Percentiles rank a stretch among this genome's conserved stretches.
phyloP scores from a whole-genome alignment of 2,797 vertebrate genomes.

The Cetoscarus ocellatus region DNA sequence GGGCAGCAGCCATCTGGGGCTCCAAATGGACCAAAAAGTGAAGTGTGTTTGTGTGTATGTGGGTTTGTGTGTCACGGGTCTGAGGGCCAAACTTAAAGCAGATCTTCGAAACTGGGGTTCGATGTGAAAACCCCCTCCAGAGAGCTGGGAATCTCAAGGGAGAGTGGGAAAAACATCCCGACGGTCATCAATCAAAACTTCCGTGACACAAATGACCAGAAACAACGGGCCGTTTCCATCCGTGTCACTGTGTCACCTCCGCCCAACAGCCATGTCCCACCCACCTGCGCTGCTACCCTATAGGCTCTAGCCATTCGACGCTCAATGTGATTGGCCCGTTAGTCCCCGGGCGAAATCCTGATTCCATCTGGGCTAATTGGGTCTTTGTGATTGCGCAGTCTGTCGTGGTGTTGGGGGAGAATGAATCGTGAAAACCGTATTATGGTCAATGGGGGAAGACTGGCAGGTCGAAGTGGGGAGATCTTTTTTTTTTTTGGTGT shows the following conservation, averaged over 20 bases:
- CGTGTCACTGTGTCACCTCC: conserved; percentile 84
- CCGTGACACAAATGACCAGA: conserved; percentile 93
- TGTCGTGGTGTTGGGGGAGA: conserved; percentile 77
- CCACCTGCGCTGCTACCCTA: conserved; percentile 87
- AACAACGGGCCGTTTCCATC: conserved; percentile 88
- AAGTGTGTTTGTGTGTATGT: conserved; percentile 39
- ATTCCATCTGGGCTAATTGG: conserved; percentile 77
- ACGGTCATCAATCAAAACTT: conserved; percentile 96
- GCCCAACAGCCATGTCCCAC: conserved; percentile 83
- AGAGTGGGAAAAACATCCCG: conserved; percentile 91
- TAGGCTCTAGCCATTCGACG: conserved; percentile 74
- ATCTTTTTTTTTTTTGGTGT: conserved; percentile 66
- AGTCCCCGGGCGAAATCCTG: conserved; percentile 61
- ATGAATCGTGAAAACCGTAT: conserved; percentile 80
- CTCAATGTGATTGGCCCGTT: conserved; percentile 76
- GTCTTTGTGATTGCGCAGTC: conserved; percentile 90
- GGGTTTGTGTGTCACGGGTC: conserved; percentile 53
- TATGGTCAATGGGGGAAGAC: conserved; percentile 80
- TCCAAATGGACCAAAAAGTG: conserved; percentile 72
- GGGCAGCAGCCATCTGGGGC: conserved; percentile 95
- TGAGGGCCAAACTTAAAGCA: conserved; percentile 63
- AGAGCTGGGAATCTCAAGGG: conserved; percentile 90
- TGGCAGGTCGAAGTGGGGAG: conserved; percentile 78
- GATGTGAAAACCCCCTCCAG: conserved; percentile 74
- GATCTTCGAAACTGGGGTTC: conserved; percentile 44